Conservation (phyloP, 2,113 vertebrate species). For the Eulemur rufifrons region DNA sequence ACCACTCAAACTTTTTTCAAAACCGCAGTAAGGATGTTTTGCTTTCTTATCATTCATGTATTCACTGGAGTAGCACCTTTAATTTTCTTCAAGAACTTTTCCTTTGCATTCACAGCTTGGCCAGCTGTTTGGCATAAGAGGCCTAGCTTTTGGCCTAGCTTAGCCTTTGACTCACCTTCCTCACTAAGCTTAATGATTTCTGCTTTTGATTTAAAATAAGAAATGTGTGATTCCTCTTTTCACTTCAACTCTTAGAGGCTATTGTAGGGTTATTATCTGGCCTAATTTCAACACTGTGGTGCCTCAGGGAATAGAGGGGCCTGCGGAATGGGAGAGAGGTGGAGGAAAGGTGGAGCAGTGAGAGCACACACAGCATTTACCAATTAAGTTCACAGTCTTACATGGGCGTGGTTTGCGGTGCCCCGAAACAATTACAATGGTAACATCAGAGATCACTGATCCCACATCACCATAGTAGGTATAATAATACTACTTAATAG, state of each 20-base stretch:
- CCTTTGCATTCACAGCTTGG: neutral
- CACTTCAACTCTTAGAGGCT: neutral
- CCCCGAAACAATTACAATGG: neutral
- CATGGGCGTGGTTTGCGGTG: neutral
- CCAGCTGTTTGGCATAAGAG: neutral
- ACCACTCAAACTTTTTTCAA: neutral
- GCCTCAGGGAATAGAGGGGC: neutral
- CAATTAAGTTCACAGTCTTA: neutral
- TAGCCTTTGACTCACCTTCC: neutral
- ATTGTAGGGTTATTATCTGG: neutral
- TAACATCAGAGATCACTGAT: neutral
- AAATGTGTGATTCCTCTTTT: neutral
- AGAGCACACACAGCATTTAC: neutral
- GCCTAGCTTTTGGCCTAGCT: neutral
- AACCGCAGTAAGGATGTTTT: neutral
- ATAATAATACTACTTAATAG: neutral
- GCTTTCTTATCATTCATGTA: neutral
- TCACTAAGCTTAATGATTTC: neutral
- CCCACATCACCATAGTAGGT: neutral
- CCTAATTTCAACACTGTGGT: neutral
- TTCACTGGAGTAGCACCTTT: neutral
- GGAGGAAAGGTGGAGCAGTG: neutral
- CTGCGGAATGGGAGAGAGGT: neutral
- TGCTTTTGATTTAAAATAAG: neutral
- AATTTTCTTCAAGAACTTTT: neutral